Percentiles rank a stretch among this genome's conserved stretches.
phyloP scores from a whole-genome alignment of 2,113 vertebrate species.

The Pseudolaguvia tuberculata region DNA sequence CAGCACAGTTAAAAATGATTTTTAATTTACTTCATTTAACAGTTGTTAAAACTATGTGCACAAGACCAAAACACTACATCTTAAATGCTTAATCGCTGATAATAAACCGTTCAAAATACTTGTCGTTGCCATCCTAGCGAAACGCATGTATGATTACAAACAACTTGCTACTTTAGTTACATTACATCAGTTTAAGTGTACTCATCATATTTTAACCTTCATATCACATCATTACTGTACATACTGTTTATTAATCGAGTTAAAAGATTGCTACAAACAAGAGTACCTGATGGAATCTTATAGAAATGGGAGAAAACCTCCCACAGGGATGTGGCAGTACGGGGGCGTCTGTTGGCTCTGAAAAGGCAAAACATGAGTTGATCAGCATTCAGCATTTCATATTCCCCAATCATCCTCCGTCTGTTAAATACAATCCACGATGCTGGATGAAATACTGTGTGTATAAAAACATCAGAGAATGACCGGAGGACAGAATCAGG shows the following conservation, averaged over 20 bases:
- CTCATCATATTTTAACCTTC: no score
- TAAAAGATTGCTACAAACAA: background rate
- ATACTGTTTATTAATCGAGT: background rate
- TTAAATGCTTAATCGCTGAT: no score
- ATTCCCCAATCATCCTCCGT: background rate
- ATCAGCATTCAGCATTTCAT: background rate
- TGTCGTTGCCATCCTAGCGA: no score
- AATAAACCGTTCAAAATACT: no score
- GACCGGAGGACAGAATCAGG: background rate
- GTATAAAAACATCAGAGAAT: background rate
- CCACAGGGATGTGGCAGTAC: slow-evolving; percentile 33
- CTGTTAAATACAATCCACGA: background rate
- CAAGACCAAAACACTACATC: no score
- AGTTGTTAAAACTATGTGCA: no score
- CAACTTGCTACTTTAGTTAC: background rate
- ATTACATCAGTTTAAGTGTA: background rate
- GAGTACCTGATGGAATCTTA: slow-evolving; percentile 46
- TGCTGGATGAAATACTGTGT: background rate
- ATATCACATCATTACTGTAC: background rate
- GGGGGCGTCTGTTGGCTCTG: slow-evolving; percentile 35
- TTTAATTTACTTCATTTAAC: no score
- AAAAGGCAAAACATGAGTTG: background rate
- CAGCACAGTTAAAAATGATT: no score
- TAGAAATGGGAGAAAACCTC: slow-evolving; percentile 46
- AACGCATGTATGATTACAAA: background rate